Percentiles rank a stretch among this genome's conserved stretches.
phyloP scores from a whole-genome alignment of 1,140 invertebrate species.

The Phthorimaea operculella region DNA sequence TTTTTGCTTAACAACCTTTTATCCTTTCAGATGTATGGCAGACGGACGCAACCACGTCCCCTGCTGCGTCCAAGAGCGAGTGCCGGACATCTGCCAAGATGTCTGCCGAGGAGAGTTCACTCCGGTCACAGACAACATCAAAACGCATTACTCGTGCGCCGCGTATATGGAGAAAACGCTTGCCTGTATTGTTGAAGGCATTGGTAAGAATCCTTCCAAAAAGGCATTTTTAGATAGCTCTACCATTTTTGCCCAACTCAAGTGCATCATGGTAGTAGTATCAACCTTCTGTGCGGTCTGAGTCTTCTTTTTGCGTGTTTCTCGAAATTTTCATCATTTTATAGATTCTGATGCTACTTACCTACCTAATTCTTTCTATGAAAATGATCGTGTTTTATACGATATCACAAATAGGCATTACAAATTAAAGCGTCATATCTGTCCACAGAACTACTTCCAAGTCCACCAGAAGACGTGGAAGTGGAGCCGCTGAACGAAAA shows the following conservation, averaged over 20 bases:
- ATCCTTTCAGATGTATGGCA: constrained; percentile 69
- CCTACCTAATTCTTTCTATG: too few relatives aligned
- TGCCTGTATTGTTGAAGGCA: constrained; percentile 83
- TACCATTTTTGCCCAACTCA: too few relatives aligned
- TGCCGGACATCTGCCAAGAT: constrained; percentile 86
- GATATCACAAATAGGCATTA: too few relatives aligned
- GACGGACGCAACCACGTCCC: constrained; percentile 86
- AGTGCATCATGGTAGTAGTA: too few relatives aligned
- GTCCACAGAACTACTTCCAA: constrained; percentile 76
- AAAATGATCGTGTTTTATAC: too few relatives aligned
- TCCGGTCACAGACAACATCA: constrained; percentile 83
- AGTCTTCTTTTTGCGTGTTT: too few relatives aligned
- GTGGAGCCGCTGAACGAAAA: constrained; percentile 77
- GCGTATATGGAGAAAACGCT: constrained; percentile 84
- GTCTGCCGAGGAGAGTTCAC: constrained; percentile 87
- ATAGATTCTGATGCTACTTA: too few relatives aligned
- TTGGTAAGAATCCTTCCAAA: constrained; percentile 77
- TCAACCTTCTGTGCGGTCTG: too few relatives aligned
- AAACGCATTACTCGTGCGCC: constrained; percentile 85
- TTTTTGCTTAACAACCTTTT: background rate
- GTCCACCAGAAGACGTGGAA: constrained; percentile 75
- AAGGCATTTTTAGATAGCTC: too few relatives aligned
- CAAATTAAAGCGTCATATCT: constrained; percentile 4
- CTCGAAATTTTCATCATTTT: too few relatives aligned
- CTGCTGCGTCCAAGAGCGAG: constrained; percentile 81